Base-by-base conservation (phyloP, 2,113 vertebrate genomes). In the Gasterosteus nipponicus region DNA sequence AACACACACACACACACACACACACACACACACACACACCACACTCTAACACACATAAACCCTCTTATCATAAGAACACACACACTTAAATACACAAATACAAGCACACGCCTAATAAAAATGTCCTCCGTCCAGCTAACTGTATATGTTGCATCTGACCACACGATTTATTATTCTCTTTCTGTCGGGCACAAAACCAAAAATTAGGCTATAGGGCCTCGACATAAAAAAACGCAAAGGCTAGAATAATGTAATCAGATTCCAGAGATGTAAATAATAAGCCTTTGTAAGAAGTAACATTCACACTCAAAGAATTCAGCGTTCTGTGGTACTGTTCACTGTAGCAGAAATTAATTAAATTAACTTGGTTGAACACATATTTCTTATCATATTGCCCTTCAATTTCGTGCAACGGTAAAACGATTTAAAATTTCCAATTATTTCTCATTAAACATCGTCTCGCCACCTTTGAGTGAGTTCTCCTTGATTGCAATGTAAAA, bases 401-500 rank as follows among this genome's bases (percentile, higher is more conserved):
- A 74, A 61, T 79, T 73, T 54, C 16, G 11, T 58, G 62, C 62
- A 69, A 60, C 69, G 26, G 62, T 51, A 77, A 69, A 71, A 81
- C 73, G 64, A 75, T 65, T 47, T 69, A 75, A 75, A 64, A 39
- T 42, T 10, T 82, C 71, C 75, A 84, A 74, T 85, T 80, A 84
- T 81, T 85, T 84, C 60, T 84, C 72, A 79, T 81, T 84, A 88
- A 86, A 82, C 38, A 57, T 70, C 33, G 10, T 75, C 74, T 83
- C 80, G 82, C 82, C 84, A 83, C 73, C 39, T 88, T 77, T 85
- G 83, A 91, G 76, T 89, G 85, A 89, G 80, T 89, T 71, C 56
- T 46, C 38, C 72, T 75, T 89, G 90, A 91, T 91, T 89, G 82
- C 82, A 89, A 89, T 82, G 76, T 84, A 64, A 89, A 86, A 87